Conservation (phyloP, 2,113 vertebrate genomes). For the Tringa solitaria region DNA sequence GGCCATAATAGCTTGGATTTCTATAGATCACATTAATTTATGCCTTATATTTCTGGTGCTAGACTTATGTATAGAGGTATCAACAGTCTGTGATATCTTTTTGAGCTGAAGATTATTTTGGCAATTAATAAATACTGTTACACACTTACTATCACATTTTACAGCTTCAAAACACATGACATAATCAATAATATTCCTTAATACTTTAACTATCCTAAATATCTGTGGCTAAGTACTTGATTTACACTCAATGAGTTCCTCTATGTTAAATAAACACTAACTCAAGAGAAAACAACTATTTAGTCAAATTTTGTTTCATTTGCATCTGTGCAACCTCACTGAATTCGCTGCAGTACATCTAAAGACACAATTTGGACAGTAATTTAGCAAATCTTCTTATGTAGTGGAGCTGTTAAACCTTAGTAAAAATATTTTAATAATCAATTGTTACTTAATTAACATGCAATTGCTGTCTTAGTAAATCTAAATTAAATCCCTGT, state of each 20-base stretch:
- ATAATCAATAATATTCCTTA: background rate
- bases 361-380: background rate
- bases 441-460: conserved; percentile 60
- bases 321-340: background rate
- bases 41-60: background rate
- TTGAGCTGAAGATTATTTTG: conserved; percentile 9
- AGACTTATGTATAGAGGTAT: background rate
- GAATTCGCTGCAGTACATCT: background rate
- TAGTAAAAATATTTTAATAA: conserved; percentile 54
- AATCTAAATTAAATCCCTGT: conserved; percentile 60
- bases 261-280: background rate
- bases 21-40: background rate
- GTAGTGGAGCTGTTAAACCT: background rate
- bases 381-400: background rate
- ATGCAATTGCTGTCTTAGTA: conserved; percentile 37
- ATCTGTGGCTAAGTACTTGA: background rate
- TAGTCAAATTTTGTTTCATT: background rate
- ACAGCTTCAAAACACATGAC: background rate
- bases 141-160: conserved; percentile 1
- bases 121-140: background rate
- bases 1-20: background rate
- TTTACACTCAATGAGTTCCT: background rate
- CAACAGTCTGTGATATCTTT: background rate
- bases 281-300: background rate
- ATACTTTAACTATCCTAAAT: background rate